Evolutionary conservation across 2,888 invertebrate genomes (phyloP), one percentile per base, ranked within the genome.

Genomic region (Itoplectis maculator): DNA sequence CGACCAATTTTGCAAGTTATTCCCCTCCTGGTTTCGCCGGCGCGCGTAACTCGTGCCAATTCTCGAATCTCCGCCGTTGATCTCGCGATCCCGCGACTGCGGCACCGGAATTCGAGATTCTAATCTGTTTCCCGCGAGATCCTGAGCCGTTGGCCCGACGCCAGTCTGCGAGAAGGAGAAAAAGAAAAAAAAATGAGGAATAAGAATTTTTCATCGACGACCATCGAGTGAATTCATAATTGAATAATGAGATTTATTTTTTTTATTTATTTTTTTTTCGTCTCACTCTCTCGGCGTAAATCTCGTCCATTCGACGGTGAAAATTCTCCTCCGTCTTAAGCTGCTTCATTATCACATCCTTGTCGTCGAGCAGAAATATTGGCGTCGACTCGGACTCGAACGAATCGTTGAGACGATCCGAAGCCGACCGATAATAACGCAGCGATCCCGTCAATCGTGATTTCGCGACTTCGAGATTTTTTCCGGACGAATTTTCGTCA

Each of bases 101-200:
- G 84, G 65, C 42, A 87, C 75, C 3, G 87, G 87, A 49, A 87
- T 87, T 68, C 85, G 77, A 8, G 87, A 87, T 78, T 87, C 87
- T 47, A 85, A 73, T 79, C 83, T 82, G 35, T 79, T 84, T 49
- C 59, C 77, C 51, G 66, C 66, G 63, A 66, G 73, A 42, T 86
- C 83, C 54, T 81, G 84, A 69, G 84, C 68, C 49, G 69, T 63
- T 74, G 77, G 77, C 63, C 23, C 79, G 73, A 63, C 59, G 76
- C 82, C 79, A 74, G 61, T 77, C 82, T 82, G 20, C 15, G 35
- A n/a, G 2, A 9, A 37, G 37, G n/a, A 37, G n/a, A 15, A n/a
- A n/a, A n/a, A 68, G n/a, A 9, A 35, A 4, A 15, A 47, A 63
- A 42, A n/a, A 66, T 2, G 56, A 11, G 18, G 37, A 15, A 61